Evolutionary conservation across 2,888 invertebrate species (phyloP), one percentile per base, ranked within the genome.

Genomic region (Busseola fusca): DNA sequence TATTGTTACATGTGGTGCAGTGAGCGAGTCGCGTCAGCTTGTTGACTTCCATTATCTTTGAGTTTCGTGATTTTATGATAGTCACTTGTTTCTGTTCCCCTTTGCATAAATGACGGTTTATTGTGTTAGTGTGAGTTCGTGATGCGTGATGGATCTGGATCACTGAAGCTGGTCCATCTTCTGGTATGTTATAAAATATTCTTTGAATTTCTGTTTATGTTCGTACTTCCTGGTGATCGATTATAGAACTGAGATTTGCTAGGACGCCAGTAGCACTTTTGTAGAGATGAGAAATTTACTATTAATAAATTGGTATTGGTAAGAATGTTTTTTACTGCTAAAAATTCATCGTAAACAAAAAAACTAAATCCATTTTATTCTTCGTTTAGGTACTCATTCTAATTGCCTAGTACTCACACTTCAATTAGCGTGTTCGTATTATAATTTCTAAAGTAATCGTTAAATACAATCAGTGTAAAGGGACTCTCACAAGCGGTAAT

Each of bases 401-500:
- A 76, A 64, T 50, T 58, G 9, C 21, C 45, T 48, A 54, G 25
- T 6, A 12, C 16, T 58, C 58, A 50, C 50, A 57, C 54, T 65
- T 54, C 52, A 64, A 54, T 69, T 58, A 67, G 18, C 54, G 45
- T 52, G 52, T 65, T 67, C 16, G 14, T 48, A 69, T 54, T 57
- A 65, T 72, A 70, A 72, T 80, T 75, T 65, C 40, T 56, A 80
- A 80, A 69, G 79, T 45, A 76, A 70, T 69, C 63, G 6, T 50
- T 54, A 57, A 68, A 69, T 80, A 79, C 82, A 86, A 87, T 86
- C 81, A 85, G 76, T 78, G 85, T 87, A 89, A 90, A 88, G 87
- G 89, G 85, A 80, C 84, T 81, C 86, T 82, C 82, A 85, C 86
- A 86, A 74, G 85, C 86, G 87, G 80, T 88, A 89, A 89, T 89